These are phyloP conservation scores for Zosterops lateralis DNA, from an alignment of 2,113 vertebrate genomes.

Conservation along the genomic window DNA sequence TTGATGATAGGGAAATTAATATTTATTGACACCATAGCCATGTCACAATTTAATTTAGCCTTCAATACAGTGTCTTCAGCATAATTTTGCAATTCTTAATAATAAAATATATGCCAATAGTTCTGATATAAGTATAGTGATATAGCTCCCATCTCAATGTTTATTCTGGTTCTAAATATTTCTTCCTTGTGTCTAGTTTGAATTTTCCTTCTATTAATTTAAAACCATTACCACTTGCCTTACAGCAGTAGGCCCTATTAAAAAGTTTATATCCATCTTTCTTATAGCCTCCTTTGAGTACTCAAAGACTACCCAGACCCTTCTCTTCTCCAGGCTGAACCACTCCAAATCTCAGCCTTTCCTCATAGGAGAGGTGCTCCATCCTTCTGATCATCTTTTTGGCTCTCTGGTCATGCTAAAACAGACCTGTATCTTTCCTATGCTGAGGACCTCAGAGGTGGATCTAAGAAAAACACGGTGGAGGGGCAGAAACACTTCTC, in stretches of 20 bases:
- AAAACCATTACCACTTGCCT: not conserved
- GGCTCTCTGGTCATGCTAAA: not conserved
- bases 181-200: not conserved
- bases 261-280: not conserved
- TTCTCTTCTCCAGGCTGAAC: not conserved
- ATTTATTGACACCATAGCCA: not conserved
- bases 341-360: not conserved
- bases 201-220: not conserved
- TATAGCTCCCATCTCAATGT: not conserved
- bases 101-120: not conserved
- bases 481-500: not conserved
- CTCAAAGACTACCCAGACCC: rapidly evolving
- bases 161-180: not conserved
- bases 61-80: not conserved
- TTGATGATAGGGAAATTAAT: not conserved
- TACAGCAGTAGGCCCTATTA: rapidly evolving
- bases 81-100: not conserved
- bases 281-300: not conserved
- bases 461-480: not conserved
- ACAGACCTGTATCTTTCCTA: not conserved
- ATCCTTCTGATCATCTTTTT: not conserved
- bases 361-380: not conserved
- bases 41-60: not conserved
- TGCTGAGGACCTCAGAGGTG: not conserved
- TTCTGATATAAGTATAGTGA: not conserved